These are phyloP conservation scores for Coccyzus lansbergi DNA, from an alignment of 2,797 vertebrate species.

Conservation along the genomic window DNA sequence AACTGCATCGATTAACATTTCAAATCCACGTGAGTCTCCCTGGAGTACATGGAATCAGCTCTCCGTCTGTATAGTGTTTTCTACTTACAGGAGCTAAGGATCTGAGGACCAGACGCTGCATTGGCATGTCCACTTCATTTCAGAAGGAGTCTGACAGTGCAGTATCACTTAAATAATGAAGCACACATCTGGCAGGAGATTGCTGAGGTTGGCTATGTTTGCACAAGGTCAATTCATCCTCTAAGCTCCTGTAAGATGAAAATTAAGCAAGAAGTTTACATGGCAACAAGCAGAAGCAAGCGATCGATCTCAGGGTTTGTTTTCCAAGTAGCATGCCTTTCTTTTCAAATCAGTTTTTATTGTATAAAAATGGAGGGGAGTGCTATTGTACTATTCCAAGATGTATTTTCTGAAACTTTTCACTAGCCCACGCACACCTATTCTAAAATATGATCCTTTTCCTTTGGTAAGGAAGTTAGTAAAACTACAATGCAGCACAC, in stretches of 20 bases:
- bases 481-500: neutral
- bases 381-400: neutral
- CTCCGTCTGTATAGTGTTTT: conserved; percentile 48
- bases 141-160: conserved; percentile 64
- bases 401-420: neutral
- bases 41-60: conserved; percentile 39
- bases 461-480: neutral
- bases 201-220: conserved; percentile 65
- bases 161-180: conserved; percentile 70
- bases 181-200: conserved; percentile 66
- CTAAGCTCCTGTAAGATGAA: conserved; percentile 15
- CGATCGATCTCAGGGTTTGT: neutral
- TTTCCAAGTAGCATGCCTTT: neutral
- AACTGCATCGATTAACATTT: conserved; percentile 66
- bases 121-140: conserved; percentile 66
- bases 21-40: conserved; percentile 50
- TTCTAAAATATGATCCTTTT: neutral
- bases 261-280: conserved; percentile 33
- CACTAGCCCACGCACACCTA: neutral
- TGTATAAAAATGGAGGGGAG: neutral
- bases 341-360: neutral
- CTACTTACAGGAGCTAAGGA: conserved; percentile 35
- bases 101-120: conserved; percentile 50
- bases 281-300: neutral
- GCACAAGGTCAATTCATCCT: conserved; percentile 62